Conservation (phyloP, 1,140 invertebrate species). For the Thaumatotibia leucotreta region DNA sequence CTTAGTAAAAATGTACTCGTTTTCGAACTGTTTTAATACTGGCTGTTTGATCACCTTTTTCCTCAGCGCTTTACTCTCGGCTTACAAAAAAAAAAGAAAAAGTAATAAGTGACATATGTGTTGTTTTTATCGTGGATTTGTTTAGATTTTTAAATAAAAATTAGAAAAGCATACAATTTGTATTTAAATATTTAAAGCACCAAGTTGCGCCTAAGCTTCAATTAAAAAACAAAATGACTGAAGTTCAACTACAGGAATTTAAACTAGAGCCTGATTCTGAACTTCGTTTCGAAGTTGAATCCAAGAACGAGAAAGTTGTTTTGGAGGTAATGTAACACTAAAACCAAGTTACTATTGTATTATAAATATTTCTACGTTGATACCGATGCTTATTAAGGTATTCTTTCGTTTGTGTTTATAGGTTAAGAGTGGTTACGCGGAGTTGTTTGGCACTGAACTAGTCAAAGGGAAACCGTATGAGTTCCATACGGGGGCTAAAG, state of each 20-base stretch:
- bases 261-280: conserved; percentile 93
- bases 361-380: not conserved
- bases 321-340: conserved; percentile 81
- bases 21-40: too few relatives aligned
- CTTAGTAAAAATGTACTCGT: too few relatives aligned
- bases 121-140: not conserved
- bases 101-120: too few relatives aligned
- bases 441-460: conserved; percentile 98
- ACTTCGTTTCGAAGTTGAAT: conserved; percentile 95
- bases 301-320: conserved; percentile 89
- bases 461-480: conserved; percentile 95
- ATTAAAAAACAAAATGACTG: conserved; percentile 59
- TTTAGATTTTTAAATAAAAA: not conserved
- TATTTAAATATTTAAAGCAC: too few relatives aligned
- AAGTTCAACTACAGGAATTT: conserved; percentile 83
- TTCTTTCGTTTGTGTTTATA: conserved; percentile 48
- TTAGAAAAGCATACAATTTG: too few relatives aligned
- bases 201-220: too few relatives aligned
- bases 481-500: conserved; percentile 93
- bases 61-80: too few relatives aligned
- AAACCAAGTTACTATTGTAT: not conserved
- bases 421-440: conserved; percentile 92
- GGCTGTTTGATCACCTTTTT: too few relatives aligned
- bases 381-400: not conserved
- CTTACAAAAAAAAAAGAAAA: too few relatives aligned